phyloP scores from a whole-genome alignment of 1,140 invertebrate species.

The Oncopodura yosiiana region DNA sequence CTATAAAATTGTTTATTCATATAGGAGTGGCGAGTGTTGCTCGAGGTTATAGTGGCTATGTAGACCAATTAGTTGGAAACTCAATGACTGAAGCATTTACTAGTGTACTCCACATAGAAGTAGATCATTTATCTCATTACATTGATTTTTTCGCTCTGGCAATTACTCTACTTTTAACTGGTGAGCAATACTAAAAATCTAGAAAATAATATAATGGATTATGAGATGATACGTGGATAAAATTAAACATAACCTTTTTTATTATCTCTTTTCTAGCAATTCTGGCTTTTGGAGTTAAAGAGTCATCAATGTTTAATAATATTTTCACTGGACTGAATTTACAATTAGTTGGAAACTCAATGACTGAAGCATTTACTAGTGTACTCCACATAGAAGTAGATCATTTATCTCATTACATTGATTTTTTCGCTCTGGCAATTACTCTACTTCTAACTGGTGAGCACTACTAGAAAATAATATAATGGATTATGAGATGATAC shows the following conservation, averaged over 20 bases:
- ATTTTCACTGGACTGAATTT: conserved; percentile 80
- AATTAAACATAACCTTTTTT: no score
- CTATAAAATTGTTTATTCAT: conserved; percentile 6
- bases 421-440: conserved; percentile 65
- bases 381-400: conserved; percentile 59
- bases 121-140: conserved; percentile 64
- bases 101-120: conserved; percentile 57
- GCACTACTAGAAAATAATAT: not conserved
- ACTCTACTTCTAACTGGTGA: conserved; percentile 53
- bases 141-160: conserved; percentile 69
- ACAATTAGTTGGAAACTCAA: conserved; percentile 55
- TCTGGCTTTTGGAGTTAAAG: conserved; percentile 72
- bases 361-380: conserved; percentile 55
- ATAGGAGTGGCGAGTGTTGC: conserved; percentile 80
- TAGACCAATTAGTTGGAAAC: conserved; percentile 63
- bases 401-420: conserved; percentile 68
- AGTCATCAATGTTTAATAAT: conserved; percentile 80
- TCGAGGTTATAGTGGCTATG: conserved; percentile 76
- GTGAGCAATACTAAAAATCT: conserved; percentile 36
- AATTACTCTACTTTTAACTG: conserved; percentile 55
- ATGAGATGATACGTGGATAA: no score
- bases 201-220: not conserved
- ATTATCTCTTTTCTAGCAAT: conserved; percentile 52
- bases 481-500: not conserved
- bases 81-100: conserved; percentile 58